These are phyloP conservation scores for Patella caerulea DNA, from an alignment of 2,888 invertebrate genomes.

Conservation along the genomic window DNA sequence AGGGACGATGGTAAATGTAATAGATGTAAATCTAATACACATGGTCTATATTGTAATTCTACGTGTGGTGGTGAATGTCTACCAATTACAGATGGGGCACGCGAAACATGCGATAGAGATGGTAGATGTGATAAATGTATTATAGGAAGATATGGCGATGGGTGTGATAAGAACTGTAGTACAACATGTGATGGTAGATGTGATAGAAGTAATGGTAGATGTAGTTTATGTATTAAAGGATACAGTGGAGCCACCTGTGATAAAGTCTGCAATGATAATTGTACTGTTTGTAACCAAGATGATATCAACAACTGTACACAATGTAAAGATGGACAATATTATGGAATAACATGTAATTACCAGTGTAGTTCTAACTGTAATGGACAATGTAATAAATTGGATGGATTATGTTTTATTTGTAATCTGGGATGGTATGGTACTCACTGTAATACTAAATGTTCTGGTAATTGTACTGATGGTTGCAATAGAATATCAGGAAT, in stretches of 20 bases:
- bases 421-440: background rate
- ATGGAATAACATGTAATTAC: background rate
- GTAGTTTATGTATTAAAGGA: constrained; percentile 38
- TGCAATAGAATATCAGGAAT: too few relatives aligned
- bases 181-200: constrained; percentile 23
- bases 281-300: background rate
- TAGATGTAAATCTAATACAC: too few relatives aligned
- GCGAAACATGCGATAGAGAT: too few relatives aligned
- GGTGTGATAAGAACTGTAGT: background rate
- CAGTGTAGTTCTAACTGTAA: background rate
- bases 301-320: background rate
- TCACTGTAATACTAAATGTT: background rate
- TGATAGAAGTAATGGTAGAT: constrained; percentile 36
- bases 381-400: background rate
- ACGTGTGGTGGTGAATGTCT: too few relatives aligned
- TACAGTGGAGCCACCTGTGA: constrained; percentile 32
- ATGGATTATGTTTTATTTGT: constrained; percentile 29
- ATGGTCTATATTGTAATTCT: too few relatives aligned
- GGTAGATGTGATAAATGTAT: too few relatives aligned
- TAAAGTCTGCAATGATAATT: background rate
- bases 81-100: too few relatives aligned
- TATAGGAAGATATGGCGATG: constrained; percentile 21
- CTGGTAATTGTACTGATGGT: background rate
- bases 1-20: too few relatives aligned
- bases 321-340: background rate